Evolutionary conservation across 2,888 invertebrate species (phyloP).

Genomic region (Matsumyia berberina): DNA sequence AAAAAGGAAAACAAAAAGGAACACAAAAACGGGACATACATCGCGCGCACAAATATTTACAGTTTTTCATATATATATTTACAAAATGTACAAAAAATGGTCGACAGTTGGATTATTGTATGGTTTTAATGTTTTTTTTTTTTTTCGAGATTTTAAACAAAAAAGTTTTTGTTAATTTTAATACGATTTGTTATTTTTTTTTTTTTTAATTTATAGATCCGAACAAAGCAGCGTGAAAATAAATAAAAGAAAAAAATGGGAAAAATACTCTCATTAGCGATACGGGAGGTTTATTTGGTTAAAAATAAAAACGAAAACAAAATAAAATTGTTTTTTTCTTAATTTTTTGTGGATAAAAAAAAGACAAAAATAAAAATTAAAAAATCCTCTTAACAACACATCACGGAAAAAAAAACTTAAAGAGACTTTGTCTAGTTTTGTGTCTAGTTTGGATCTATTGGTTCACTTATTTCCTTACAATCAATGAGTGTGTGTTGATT

Average conservation of each 20-base stretch:
- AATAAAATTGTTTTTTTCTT: slow-evolving; percentile 18
- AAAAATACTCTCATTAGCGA: slow-evolving; percentile 81
- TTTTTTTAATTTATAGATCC: slow-evolving; percentile 80
- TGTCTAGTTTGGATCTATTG: slow-evolving; percentile 58
- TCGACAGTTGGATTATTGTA: slow-evolving; percentile 68
- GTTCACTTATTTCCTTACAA: slow-evolving; percentile 26
- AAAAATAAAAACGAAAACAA: slow-evolving; percentile 41
- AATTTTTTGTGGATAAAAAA: slow-evolving; percentile 27
- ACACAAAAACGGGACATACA: slow-evolving; percentile 54
- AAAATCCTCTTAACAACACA: slow-evolving; percentile 28
- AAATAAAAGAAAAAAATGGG: slow-evolving; percentile 83
- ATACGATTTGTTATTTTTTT: slow-evolving; percentile 50
- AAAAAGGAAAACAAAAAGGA: slow-evolving; percentile 19
- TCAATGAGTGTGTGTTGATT: slow-evolving; percentile 51
- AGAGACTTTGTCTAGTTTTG: slow-evolving; percentile 14
- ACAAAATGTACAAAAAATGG: slow-evolving; percentile 71
- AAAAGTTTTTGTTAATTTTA: slow-evolving; percentile 59
- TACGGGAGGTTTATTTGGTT: slow-evolving; percentile 77
- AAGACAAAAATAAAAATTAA: slow-evolving; percentile 13
- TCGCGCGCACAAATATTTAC: slow-evolving; percentile 71
- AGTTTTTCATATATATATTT: slow-evolving; percentile 65
- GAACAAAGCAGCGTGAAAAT: slow-evolving; percentile 85
- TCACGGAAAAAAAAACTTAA: not conserved
- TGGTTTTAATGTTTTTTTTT: slow-evolving; percentile 77
- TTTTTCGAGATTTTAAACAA: slow-evolving; percentile 63